Conservation (phyloP, 2,888 invertebrate genomes). For the Chrysodeixis includens region DNA sequence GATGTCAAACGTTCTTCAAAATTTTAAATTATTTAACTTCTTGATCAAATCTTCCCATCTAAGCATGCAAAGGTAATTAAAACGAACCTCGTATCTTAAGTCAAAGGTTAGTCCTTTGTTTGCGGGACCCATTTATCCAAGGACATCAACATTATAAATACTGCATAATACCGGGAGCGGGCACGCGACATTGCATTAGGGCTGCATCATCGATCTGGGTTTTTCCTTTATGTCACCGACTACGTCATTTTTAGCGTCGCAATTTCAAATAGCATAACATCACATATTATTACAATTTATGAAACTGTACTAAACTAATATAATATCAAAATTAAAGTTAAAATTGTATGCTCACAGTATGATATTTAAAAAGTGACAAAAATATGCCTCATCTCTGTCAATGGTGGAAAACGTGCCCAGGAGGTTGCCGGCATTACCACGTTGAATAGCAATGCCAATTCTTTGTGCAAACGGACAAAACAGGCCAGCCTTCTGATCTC, state of each 20-base stretch:
- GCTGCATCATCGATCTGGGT: constrained; percentile 60
- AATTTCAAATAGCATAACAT: too few species aligned
- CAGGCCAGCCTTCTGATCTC: too few species aligned
- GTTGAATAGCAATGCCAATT: too few species aligned
- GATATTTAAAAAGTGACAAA: too few species aligned
- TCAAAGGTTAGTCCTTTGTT: constrained; percentile 3
- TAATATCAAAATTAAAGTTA: too few species aligned
- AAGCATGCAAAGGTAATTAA: constrained; percentile 1
- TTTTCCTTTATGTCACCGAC: constrained; percentile 44
- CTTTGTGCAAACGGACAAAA: too few species aligned
- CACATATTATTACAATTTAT: too few species aligned
- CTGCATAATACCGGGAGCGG: constrained; percentile 49
- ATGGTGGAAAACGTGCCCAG: too few species aligned
- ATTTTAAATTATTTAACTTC: background rate
- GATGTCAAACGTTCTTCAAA: background rate
- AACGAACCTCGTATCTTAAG: background rate
- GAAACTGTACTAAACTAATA: too few species aligned
- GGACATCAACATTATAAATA: constrained; percentile 43
- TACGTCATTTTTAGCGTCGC: background rate
- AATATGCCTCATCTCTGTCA: too few species aligned
- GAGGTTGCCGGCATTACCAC: too few species aligned
- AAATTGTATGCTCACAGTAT: too few species aligned
- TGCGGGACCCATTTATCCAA: constrained; percentile 29
- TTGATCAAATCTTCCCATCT: constrained; percentile 1
- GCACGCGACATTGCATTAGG: constrained; percentile 69